Percentiles rank a stretch among this genome's conserved stretches.
Conservation (phyloP, 92 coral and sea anemone genomes). For the Palythoa caribaeorum region DNA sequence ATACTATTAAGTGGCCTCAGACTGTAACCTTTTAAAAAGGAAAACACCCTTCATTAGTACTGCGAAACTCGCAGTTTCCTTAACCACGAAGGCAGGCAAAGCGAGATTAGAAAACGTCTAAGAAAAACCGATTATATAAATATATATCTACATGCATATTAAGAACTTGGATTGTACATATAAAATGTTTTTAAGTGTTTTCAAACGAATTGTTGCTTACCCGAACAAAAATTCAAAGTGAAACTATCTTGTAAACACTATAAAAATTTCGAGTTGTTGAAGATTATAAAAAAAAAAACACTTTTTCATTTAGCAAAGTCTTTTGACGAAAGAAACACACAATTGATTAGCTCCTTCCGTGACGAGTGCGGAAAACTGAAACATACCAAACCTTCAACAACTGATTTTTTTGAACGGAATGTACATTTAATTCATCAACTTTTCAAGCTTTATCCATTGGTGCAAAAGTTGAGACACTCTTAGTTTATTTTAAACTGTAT, state of each 20-base stretch:
- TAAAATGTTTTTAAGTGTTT: neutral
- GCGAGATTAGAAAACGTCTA: neutral
- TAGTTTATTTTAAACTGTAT: neutral
- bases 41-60: neutral
- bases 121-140: neutral
- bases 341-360: no score
- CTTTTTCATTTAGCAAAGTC: no score
- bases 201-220: neutral
- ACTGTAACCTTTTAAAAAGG: neutral
- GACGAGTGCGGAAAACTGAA: no score
- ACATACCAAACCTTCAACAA: no score
- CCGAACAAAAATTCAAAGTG: neutral
- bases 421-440: no score
- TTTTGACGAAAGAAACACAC: no score
- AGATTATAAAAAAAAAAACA: neutral
- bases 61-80: neutral
- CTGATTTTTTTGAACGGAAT: no score
- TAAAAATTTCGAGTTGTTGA: neutral
- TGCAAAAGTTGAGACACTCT: neutral
- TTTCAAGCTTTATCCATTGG: no score
- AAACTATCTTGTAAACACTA: neutral
- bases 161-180: conserved; percentile 7
- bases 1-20: neutral
- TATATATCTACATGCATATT: neutral
- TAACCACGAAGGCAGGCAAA: neutral